Evolutionary conservation across 1,140 invertebrate species (phyloP).

Genomic region (Solen grandis): DNA sequence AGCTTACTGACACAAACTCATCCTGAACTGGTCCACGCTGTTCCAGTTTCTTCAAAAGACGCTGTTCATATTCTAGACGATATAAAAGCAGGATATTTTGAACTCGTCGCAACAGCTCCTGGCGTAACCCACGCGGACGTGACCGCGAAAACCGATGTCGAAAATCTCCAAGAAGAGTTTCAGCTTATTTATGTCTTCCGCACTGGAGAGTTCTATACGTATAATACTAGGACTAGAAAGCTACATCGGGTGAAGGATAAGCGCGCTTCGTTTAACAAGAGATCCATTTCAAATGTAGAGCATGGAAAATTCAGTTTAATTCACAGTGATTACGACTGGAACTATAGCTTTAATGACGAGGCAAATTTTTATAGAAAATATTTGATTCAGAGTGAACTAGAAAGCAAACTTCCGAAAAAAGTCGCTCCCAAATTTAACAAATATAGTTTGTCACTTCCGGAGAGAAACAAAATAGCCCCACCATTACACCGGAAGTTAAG

Average conservation of each 20-base stretch:
- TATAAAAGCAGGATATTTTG: constrained; percentile 38
- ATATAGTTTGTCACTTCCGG: background rate
- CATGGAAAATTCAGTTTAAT: constrained; percentile 5
- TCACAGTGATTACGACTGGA: constrained; percentile 14
- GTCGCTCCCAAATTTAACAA: background rate
- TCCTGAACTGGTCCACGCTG: constrained; percentile 20
- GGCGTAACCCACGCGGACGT: background rate
- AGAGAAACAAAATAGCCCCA: background rate
- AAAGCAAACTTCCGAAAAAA: background rate
- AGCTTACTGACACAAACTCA: constrained; percentile 19
- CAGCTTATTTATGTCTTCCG: constrained; percentile 22
- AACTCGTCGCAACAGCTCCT: constrained; percentile 27
- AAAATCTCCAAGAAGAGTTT: constrained; percentile 6
- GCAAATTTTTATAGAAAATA: constrained; percentile 43
- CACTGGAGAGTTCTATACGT: constrained; percentile 47
- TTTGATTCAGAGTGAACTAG: constrained; percentile 42
- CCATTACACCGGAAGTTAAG: background rate
- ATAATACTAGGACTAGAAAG: constrained; percentile 14
- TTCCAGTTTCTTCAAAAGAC: background rate
- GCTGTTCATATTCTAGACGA: background rate
- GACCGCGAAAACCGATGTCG: background rate
- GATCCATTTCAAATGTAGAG: background rate
- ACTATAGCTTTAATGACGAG: constrained; percentile 29
- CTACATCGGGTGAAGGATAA: constrained; percentile 15
- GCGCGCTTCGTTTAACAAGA: background rate